Evolutionary conservation across 2,113 vertebrate species (phyloP).

Genomic region (Probosciger aterrimus): DNA sequence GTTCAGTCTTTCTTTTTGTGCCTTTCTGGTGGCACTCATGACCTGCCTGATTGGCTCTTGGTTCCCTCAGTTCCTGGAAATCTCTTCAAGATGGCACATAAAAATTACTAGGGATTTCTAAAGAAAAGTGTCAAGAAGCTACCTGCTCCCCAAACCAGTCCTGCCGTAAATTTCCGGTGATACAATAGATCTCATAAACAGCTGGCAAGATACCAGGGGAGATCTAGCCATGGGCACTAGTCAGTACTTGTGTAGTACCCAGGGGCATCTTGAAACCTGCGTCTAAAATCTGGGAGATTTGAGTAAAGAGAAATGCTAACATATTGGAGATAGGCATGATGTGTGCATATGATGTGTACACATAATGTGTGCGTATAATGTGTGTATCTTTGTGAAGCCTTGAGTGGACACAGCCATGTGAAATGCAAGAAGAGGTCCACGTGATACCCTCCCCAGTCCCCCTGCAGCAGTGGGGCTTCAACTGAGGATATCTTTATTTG

Average conservation of each 20-base stretch:
- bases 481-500: neutral
- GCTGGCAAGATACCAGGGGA: neutral
- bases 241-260: neutral
- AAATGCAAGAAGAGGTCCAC: neutral
- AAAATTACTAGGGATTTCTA: neutral
- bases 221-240: neutral
- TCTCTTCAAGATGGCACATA: neutral
- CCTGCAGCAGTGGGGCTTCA: rapidly evolving
- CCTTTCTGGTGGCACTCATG: neutral
- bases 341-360: no score
- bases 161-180: neutral
- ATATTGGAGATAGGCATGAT: rapidly evolving
- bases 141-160: neutral
- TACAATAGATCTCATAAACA: neutral
- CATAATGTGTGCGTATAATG: no score
- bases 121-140: neutral
- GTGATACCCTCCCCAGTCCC: neutral
- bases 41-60: neutral
- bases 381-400: no score
- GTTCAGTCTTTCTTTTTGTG: neutral
- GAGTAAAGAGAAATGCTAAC: neutral
- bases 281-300: neutral
- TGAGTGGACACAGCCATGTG: neutral
- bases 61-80: neutral
- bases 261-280: neutral